A percentile compares a stretch with the other conserved stretches of the same genome.
phyloP scores from a whole-genome alignment of 2,888 invertebrate species.

The Caenorhabditis imperialis region DNA sequence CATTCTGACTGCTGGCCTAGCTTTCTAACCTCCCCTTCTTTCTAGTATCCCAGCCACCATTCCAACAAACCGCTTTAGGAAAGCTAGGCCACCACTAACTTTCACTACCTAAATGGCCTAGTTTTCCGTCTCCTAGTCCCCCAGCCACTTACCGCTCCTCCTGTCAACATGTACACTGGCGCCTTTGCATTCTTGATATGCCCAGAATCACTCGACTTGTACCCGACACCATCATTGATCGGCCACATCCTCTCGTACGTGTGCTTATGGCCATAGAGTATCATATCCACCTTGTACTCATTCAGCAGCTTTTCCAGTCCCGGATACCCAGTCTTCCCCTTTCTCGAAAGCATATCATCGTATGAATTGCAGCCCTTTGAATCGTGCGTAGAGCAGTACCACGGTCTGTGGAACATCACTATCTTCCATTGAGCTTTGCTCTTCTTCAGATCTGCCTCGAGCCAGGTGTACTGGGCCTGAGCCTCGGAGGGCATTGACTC shows the following conservation, averaged over 20 bases:
- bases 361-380: constrained; percentile 41
- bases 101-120: no score
- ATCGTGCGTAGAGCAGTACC: constrained; percentile 88
- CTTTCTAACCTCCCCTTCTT: no score
- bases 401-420: constrained; percentile 89
- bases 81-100: no score
- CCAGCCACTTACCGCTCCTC: constrained; percentile 59
- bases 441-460: constrained; percentile 67
- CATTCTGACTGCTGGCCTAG: no score
- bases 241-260: constrained; percentile 96
- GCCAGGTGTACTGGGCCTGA: constrained; percentile 73
- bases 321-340: constrained; percentile 67
- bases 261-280: constrained; percentile 97
- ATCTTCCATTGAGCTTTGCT: constrained; percentile 86
- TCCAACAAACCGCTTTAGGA: no score
- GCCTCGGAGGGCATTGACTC: constrained; percentile 90
- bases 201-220: constrained; percentile 15
- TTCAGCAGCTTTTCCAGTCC: constrained; percentile 88
- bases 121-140: no score
- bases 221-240: constrained; percentile 85
- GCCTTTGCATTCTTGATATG: constrained; percentile 57
- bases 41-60: no score
- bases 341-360: constrained; percentile 45
- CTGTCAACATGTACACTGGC: constrained; percentile 59
- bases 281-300: constrained; percentile 90